Conservation (phyloP, 2,797 vertebrate genomes). For the Anabas testudineus region DNA sequence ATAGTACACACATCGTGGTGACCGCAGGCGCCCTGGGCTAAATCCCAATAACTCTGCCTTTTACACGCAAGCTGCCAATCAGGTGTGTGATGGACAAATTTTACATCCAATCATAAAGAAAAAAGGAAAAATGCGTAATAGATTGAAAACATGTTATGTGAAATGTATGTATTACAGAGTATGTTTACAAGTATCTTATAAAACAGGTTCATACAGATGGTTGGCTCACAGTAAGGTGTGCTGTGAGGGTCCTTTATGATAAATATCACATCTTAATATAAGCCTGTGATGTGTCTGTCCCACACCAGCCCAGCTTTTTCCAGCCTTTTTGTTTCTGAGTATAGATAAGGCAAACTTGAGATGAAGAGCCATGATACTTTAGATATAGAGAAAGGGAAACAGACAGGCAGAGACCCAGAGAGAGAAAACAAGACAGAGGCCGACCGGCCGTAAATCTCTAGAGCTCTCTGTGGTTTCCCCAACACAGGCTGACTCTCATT, state of each 20-base stretch:
- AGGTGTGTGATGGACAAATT: conserved; percentile 58
- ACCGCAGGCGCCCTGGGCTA: conserved; percentile 80
- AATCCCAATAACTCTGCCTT: conserved; percentile 75
- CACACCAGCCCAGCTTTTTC: conserved; percentile 41
- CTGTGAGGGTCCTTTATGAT: conserved; percentile 5
- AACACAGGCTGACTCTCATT: conserved; percentile 63
- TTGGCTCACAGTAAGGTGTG: not conserved
- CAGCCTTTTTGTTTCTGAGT: conserved; percentile 48
- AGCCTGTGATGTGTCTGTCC: conserved; percentile 23
- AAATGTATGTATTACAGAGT: conserved; percentile 3
- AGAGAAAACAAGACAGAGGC: conserved; percentile 26
- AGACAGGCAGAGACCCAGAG: conserved; percentile 35
- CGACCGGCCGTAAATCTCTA: conserved; percentile 36
- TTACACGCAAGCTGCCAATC: conserved; percentile 87
- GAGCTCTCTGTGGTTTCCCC: conserved; percentile 37
- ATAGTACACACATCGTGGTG: conserved; percentile 79
- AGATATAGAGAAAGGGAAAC: conserved; percentile 46
- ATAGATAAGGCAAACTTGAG: conserved; percentile 57
- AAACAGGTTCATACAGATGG: too few species aligned
- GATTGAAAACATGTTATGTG: not conserved
- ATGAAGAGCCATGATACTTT: conserved; percentile 48
- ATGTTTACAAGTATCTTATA: too few species aligned
- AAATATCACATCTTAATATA: conserved; percentile 5
- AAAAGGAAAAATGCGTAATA: not conserved
- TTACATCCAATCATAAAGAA: conserved; percentile 39